Evolutionary conservation across 2,113 vertebrate genomes (phyloP), one percentile per base, ranked within the genome.

Genomic region (Hippocampus zosterae): DNA sequence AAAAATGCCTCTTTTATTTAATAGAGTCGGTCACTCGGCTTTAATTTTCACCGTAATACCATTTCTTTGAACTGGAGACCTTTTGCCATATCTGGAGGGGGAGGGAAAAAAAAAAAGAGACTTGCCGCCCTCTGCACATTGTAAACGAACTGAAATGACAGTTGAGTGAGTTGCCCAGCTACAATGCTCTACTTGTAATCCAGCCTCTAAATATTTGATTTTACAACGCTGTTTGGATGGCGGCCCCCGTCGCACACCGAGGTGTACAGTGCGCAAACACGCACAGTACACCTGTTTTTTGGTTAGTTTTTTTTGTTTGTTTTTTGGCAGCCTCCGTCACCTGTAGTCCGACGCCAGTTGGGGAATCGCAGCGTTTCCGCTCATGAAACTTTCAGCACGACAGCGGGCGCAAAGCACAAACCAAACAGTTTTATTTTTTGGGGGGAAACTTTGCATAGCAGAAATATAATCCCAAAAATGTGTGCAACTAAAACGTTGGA

Each of bases 161-260:
- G 6, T 60, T 33, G 27, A 60, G 27, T 19, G 57, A 9, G 57
- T 60, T 33, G 27, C 73, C 70, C 57, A 25, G 62, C 73, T 67
- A 65, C 77, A 84, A 63, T 62, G 70, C 33, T 83, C 82, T 86
- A 71, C 78, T 84, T 85, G 84, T 86, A 89, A 87, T 78, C 61
- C 78, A 81, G 75, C 80, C 70, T 61, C 70, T 89, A 69, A 88
- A 89, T 89, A 82, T 88, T 89, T 87, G 25, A 88, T 67, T 65
- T 62, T 63, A 82, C 83, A 83, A 60, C 62, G 61, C 78, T 18
- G 48, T 75, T 75, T 71, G 71, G 66, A 82, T 73, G 5, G 27
- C 40, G 23, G 23, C 48, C 56, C 56, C 56, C 23, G 4, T 42
- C 41, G 56, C 75, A 29, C 52, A 57, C 33, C 33, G 29, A 50